Conservation (phyloP, 1,140 invertebrate genomes). For the Bursaphelenchus mucronatus region DNA sequence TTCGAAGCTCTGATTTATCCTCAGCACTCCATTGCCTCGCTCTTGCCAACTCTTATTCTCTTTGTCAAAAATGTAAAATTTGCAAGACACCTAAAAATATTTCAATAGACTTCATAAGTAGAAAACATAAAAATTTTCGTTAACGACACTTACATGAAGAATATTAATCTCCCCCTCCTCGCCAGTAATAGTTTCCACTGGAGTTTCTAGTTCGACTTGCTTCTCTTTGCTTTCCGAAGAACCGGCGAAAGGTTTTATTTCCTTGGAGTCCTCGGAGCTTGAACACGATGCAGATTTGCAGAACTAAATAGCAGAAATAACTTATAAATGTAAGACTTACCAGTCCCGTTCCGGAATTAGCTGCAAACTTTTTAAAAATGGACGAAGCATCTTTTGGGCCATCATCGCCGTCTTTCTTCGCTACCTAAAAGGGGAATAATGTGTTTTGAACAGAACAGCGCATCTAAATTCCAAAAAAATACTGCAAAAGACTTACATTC, state of each 20-base stretch:
- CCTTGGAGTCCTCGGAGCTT: constrained; percentile 9
- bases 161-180: constrained; percentile 42
- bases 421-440: neutral
- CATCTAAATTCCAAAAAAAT: constrained; percentile 15
- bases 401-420: constrained; percentile 2
- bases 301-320: constrained; percentile 20
- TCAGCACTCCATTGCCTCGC: constrained; percentile 36
- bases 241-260: constrained; percentile 15
- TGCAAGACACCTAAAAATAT: constrained; percentile 39
- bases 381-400: constrained; percentile 30
- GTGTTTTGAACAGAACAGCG: constrained; percentile 12
- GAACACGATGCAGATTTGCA: neutral
- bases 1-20: constrained; percentile 37
- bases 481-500: constrained; percentile 16
- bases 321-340: constrained; percentile 16
- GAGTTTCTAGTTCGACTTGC: neutral
- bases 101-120: neutral
- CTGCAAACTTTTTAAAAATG: constrained; percentile 36
- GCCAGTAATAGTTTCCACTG: constrained; percentile 25
- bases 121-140: neutral
- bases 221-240: neutral
- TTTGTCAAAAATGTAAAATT: constrained; percentile 40
- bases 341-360: constrained; percentile 6
- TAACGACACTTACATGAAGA: constrained; percentile 30
- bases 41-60: constrained; percentile 43